Evolutionary conservation across 2,888 invertebrate genomes (phyloP).

Genomic region (Linnaemya vulpina): DNA sequence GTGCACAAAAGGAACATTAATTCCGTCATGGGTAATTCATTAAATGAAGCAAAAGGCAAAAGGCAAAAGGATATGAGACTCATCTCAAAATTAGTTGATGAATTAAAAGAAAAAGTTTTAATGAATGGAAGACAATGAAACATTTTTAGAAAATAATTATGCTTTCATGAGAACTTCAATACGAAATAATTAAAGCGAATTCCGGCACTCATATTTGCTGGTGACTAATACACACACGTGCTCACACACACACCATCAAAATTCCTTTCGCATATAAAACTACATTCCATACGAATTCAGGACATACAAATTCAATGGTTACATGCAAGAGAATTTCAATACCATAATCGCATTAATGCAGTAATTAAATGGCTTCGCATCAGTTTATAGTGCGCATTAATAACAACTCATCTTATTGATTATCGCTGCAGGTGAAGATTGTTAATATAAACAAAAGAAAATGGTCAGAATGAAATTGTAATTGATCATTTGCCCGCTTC

Average conservation of each 20-base stretch:
- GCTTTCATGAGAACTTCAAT: conserved; percentile 4
- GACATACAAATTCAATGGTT: background rate
- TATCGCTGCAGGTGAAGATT: no score
- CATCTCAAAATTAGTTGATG: conserved; percentile 7
- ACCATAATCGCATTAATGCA: no score
- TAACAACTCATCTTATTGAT: no score
- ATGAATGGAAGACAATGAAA: background rate
- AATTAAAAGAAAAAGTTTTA: background rate
- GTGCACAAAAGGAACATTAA: background rate
- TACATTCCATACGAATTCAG: conserved; percentile 15
- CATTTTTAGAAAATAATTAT: background rate
- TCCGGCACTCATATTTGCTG: background rate
- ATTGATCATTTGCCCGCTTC: no score
- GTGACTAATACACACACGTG: background rate
- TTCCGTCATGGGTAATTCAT: background rate
- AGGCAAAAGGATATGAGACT: conserved; percentile 7
- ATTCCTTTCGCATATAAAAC: conserved; percentile 11
- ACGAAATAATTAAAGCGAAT: conserved; percentile 28
- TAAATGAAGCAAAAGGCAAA: background rate
- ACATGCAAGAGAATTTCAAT: no score
- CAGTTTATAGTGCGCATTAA: no score
- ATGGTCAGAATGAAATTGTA: no score
- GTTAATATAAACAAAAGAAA: no score
- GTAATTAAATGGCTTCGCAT: no score
- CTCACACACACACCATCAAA: background rate